Base-by-base conservation (phyloP, 2,797 vertebrate genomes). In the Hypotaenidia philippensis region DNA sequence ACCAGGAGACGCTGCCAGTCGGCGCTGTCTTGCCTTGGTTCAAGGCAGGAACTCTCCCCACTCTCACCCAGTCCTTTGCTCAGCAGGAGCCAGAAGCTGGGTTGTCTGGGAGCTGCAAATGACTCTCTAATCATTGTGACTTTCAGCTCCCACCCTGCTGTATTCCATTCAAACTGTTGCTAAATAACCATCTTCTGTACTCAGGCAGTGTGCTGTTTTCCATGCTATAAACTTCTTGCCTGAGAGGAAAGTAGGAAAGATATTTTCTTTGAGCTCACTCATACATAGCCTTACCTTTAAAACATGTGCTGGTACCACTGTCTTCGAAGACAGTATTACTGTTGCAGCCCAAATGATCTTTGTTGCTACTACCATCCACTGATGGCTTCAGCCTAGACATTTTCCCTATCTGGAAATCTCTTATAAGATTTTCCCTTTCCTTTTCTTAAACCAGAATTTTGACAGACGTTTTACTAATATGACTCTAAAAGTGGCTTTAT, bases 101-200 rank as follows among this genome's bases (percentile, higher is more conserved):
- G 19, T 26, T 68, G 72, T 56, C 68, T 80, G 83, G 21, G 56
- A 95, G 65, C 92, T 78, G 83, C 68, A 74, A 56, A 57, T 36
- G 49, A 38, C 91, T 55, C 90, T 63, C 71, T 76, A 49, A 63
- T 77, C 13, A 0, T 47, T 0, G 0, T 26, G 56, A 70, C 81
- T 89, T 94, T 72, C 63, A 59, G 90, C 81, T 90, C 68, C 84
- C 41, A 57, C 49, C 75, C 75, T 92, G 68, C 32, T n/a, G 44
- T 34, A 25, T 40, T 23, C 50, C 40, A 16, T 74, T 77, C 64
- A 60, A 72, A 41, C 20, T 75, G 64, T 52, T 85, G 49, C 64
- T 68, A 45, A 87, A 83, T 66, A 40, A 44, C 60, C 71, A 21
- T 36, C 55, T 41, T 38, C 61, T 38, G 20, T 53, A n/a, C 68